Base-by-base conservation (phyloP, 1,140 invertebrate species). In the Mycetomoellerius zeteki region DNA sequence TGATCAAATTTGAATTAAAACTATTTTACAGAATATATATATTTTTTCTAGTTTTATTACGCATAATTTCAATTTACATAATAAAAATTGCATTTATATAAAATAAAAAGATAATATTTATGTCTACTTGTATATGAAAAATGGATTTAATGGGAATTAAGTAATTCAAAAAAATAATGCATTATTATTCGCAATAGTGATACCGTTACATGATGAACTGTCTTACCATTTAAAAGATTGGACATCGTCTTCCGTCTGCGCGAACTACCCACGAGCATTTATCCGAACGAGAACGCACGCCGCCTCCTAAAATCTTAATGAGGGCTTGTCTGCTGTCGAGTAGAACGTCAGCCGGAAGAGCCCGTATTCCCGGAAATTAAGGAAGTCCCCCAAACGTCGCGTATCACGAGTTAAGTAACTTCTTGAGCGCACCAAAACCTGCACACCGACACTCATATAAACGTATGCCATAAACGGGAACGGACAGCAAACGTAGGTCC, bases 251-350 rank as follows among this genome's bases (percentile, higher is more conserved):
- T 54, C n/a, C 60, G 56, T 2, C 52, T 54, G 4, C 12, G 6
- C 8, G 24, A 81, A 54, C 62, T 72, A 54, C 65, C 43, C 73
- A 69, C 71, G 71, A 12, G 14, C 62, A 85, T 72, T 78, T 88
- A 72, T 47, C 56, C 12, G 43, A 43, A 54, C 60, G 86, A 65
- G 78, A 84, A 84, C 64, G 76, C 78, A 81, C 65, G 50, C 30
- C 81, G 62, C 56, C 67, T 82, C 80, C 90, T 91, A 90, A 91
- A 90, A 91, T 71, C 77, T 88, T 91, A 91, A 91, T 88, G 89
- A 91, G 85, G 78, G 90, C 89, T 91, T 91, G 90, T 91, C 89
- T 85, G 78, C 89, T 85, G 90, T 90, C 90, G 87, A 91, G 89
- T 91, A 90, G 90, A 91, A 91, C 62, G 87, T 88, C 84, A 90